Conservation (phyloP, 1,140 invertebrate species). For the Sitobion miscanthi region DNA sequence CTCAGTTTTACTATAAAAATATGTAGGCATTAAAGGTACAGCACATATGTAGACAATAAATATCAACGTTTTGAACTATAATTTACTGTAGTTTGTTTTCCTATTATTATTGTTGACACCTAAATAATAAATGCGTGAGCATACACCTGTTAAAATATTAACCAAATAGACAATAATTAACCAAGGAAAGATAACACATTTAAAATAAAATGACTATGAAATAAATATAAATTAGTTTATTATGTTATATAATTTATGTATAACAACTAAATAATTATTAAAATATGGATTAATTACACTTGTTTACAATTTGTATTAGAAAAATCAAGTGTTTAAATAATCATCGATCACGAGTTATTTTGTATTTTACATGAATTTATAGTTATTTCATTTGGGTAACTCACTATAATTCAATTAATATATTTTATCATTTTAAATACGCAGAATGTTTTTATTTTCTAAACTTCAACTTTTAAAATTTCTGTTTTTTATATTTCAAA, state of each 20-base stretch:
- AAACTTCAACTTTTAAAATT: not conserved
- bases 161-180: not conserved
- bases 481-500: not conserved
- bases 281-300: not conserved
- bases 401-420: not conserved
- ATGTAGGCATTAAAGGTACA: not conserved
- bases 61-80: not conserved
- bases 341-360: not conserved
- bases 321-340: not conserved
- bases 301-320: not conserved
- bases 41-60: not conserved
- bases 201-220: not conserved
- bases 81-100: not conserved
- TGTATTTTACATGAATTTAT: not conserved
- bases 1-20: not conserved
- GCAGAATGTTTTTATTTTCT: not conserved
- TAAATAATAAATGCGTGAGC: not conserved
- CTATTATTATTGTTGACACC: not conserved
- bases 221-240: not conserved
- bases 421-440: not conserved
- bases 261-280: not conserved
- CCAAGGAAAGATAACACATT: not conserved
- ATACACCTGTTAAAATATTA: slow-evolving; percentile 23
- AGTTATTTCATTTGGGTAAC: not conserved
- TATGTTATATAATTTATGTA: not conserved